phyloP scores from a whole-genome alignment of 2,113 vertebrate species.

The Dipodomys spectabilis region DNA sequence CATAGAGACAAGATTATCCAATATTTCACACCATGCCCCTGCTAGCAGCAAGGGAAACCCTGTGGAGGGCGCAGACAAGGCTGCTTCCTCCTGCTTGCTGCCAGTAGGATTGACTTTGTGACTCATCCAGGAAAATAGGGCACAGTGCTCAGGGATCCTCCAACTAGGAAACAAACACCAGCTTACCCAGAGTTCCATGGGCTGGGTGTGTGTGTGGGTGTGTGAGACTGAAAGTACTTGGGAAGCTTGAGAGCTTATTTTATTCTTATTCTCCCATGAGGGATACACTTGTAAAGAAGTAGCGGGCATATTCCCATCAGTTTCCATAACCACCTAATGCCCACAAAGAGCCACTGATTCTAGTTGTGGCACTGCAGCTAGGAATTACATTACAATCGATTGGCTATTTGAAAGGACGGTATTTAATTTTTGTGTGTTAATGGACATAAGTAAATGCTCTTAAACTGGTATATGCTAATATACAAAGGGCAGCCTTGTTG shows the following conservation, averaged over 20 bases:
- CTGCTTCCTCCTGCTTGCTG: neutral
- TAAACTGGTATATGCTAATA: neutral
- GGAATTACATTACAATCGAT: conserved; percentile 18
- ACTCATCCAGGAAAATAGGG: neutral
- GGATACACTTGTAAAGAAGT: neutral
- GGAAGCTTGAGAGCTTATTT: neutral
- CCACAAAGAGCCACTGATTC: neutral
- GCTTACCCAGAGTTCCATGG: neutral
- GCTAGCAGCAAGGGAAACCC: neutral
- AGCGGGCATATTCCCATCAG: neutral
- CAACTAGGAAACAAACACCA: neutral
- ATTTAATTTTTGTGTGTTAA: neutral
- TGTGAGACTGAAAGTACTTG: neutral
- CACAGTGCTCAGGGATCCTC: neutral
- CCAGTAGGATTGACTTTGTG: neutral
- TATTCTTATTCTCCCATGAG: neutral
- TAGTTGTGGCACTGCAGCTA: neutral
- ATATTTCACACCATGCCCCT: neutral
- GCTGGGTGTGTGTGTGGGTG: accelerated
- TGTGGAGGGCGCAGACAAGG: neutral
- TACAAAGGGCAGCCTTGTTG: neutral
- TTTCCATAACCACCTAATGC: neutral
- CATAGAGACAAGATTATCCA: neutral
- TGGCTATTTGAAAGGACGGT: neutral
- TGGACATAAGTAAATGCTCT: neutral